Conservation (phyloP, 2,797 vertebrate genomes). For the Scleropages formosus region DNA sequence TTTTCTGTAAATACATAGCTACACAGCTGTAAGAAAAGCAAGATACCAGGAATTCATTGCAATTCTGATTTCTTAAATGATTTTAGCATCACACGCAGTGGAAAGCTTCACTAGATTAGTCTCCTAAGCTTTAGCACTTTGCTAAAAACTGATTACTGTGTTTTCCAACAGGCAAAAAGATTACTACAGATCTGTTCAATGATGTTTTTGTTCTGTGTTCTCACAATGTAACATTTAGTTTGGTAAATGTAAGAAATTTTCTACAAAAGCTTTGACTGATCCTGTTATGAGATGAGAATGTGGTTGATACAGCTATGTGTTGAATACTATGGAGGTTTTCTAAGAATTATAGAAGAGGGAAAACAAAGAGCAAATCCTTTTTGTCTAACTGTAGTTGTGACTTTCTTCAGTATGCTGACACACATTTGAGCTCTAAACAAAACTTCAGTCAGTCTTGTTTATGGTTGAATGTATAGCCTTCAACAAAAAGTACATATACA, state of each 20-base stretch:
- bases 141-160: slow-evolving; percentile 5
- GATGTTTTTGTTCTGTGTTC: slow-evolving; percentile 18
- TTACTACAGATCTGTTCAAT: not conserved
- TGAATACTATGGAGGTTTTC: not conserved
- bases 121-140: slow-evolving; percentile 28
- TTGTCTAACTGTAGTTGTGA: no score
- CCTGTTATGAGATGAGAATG: not conserved
- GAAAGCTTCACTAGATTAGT: slow-evolving; percentile 12
- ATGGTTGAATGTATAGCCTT: no score
- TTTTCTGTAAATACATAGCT: not conserved
- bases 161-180: slow-evolving; percentile 1
- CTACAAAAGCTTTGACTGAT: slow-evolving; percentile 30
- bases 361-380: not conserved
- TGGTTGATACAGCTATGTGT: not conserved
- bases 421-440: no score
- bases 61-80: not conserved
- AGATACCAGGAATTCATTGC: no score
- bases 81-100: slow-evolving; percentile 11
- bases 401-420: no score
- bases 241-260: slow-evolving; percentile 44
- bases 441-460: no score
- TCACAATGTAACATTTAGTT: slow-evolving; percentile 41
- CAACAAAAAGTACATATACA: no score
- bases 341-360: not conserved
- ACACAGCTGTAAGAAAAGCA: not conserved